A percentile compares a stretch with the other conserved stretches of the same genome.
Conservation (phyloP, 2,888 invertebrate genomes). For the Doris montereyensis region DNA sequence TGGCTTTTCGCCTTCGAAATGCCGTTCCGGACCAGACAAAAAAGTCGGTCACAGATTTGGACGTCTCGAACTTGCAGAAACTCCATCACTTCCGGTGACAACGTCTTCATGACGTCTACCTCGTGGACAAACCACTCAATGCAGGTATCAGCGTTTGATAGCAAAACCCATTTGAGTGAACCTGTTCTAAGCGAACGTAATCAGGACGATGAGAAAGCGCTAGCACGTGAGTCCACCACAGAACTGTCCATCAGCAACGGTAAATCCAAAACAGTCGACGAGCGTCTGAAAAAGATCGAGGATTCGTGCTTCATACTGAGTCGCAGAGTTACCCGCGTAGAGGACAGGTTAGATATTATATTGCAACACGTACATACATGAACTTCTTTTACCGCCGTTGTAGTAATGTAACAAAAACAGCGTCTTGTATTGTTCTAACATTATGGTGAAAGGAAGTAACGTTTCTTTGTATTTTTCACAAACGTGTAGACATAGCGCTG, state of each 20-base stretch:
- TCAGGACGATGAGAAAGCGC: not conserved
- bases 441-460: not conserved
- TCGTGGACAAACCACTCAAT: not conserved
- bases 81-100: too few species aligned
- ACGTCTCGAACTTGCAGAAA: too few species aligned
- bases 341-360: conserved; percentile 3
- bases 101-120: conserved; percentile 13
- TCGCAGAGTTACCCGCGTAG: conserved; percentile 30
- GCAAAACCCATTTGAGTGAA: not conserved
- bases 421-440: not conserved
- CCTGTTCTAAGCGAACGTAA: not conserved
- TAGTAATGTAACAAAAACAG: too few species aligned
- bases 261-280: not conserved
- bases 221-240: too few species aligned
- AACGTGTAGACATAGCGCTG: too few species aligned
- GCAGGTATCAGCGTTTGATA: not conserved
- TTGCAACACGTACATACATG: too few species aligned
- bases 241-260: too few species aligned
- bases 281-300: conserved; percentile 34
- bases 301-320: conserved; percentile 33
- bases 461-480: too few species aligned
- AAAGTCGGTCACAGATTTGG: too few species aligned
- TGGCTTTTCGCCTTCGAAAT: conserved; percentile 28
- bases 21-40: not conserved
- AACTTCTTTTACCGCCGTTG: too few species aligned